These are phyloP conservation scores for Congeria kusceri DNA, from an alignment of 2,888 invertebrate genomes.

Conservation along the genomic window DNA sequence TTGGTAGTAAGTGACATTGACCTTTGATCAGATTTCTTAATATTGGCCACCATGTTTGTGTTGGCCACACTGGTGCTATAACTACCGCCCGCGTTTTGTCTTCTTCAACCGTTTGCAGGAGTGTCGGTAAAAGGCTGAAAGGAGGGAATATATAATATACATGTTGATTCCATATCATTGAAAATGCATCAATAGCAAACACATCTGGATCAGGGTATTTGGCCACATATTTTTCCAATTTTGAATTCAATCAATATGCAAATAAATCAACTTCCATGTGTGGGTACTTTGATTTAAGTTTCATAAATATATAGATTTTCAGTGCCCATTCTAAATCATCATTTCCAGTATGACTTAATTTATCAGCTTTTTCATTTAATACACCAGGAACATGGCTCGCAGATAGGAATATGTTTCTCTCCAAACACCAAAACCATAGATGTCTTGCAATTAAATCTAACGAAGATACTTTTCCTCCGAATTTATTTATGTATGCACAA, in stretches of 20 bases:
- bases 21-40: slow-evolving; percentile 5
- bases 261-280: slow-evolving; percentile 13
- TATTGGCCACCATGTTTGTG: slow-evolving; percentile 40
- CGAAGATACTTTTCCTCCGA: slow-evolving; percentile 2
- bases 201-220: slow-evolving; percentile 3
- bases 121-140: slow-evolving; percentile 25
- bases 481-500: slow-evolving; percentile 1
- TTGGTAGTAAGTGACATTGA: slow-evolving; percentile 25
- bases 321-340: slow-evolving; percentile 55
- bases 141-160: slow-evolving; percentile 21
- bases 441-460: slow-evolving; percentile 16
- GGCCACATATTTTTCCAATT: slow-evolving; percentile 19
- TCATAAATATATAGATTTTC: slow-evolving; percentile 12
- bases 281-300: slow-evolving; percentile 3
- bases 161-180: slow-evolving; percentile 12
- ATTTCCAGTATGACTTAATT: slow-evolving; percentile 9
- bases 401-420: slow-evolving; percentile 15
- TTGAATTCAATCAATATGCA: slow-evolving; percentile 20
- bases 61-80: slow-evolving; percentile 40
- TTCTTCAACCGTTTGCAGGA: slow-evolving; percentile 38
- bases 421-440: slow-evolving; percentile 30
- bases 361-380: slow-evolving; percentile 20
- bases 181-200: slow-evolving; percentile 31
- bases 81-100: slow-evolving; percentile 31
- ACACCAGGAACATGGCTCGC: slow-evolving; percentile 15